Conservation (phyloP, 1,140 invertebrate species). For the Tyrophagus putrescentiae region DNA sequence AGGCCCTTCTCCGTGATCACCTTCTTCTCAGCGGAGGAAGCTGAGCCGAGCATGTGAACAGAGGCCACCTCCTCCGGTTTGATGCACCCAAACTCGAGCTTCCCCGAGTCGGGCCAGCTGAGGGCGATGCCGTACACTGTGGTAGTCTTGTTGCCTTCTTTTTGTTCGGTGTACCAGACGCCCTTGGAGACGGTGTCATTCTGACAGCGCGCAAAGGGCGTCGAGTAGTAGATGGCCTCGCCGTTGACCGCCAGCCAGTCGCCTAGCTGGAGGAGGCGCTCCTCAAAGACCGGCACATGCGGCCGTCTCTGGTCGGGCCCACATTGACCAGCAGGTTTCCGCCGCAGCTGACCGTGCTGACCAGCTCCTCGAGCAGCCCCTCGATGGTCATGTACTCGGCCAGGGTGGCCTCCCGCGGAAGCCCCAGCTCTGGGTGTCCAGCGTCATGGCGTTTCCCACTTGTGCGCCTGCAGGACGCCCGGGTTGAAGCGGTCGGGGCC, state of each 20-base stretch:
- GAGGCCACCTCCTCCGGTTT: neutral
- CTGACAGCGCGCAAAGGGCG: conserved; percentile 53
- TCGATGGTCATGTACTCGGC: conserved; percentile 54
- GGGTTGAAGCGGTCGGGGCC: conserved; percentile 41
- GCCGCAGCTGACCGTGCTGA: conserved; percentile 37
- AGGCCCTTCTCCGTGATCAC: neutral
- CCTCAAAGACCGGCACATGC: conserved; percentile 77
- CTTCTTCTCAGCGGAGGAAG: neutral
- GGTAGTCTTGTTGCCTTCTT: neutral
- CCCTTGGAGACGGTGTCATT: conserved; percentile 58
- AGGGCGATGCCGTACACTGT: conserved; percentile 48
- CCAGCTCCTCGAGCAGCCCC: conserved; percentile 54
- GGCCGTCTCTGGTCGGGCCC: conserved; percentile 75
- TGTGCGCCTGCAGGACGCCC: conserved; percentile 40
- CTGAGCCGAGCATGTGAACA: neutral
- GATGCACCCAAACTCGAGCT: conserved; percentile 38
- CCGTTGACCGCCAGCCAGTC: conserved; percentile 67
- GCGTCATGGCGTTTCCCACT: conserved; percentile 78
- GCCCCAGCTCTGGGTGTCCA: conserved; percentile 81
- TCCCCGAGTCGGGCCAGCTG: conserved; percentile 46
- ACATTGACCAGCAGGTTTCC: conserved; percentile 77
- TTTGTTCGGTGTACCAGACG: conserved; percentile 34
- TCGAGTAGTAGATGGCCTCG: conserved; percentile 68
- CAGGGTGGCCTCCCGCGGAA: conserved; percentile 56
- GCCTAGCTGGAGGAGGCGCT: conserved; percentile 53